Evolutionary conservation across 2,888 invertebrate genomes (phyloP).

Genomic region (Subacronicta megacephala): DNA sequence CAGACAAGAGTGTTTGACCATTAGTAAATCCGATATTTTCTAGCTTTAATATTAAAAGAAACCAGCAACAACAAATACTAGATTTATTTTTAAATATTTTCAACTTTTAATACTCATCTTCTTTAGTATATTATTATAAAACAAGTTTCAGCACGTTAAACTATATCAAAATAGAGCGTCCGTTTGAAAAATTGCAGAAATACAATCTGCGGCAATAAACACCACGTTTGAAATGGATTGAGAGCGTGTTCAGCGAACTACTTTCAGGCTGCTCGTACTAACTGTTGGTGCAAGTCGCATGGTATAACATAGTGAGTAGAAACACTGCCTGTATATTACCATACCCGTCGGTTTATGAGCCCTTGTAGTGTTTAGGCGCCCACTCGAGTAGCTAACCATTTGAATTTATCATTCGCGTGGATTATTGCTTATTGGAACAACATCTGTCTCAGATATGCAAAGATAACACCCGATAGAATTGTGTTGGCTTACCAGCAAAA

Average conservation of each 20-base stretch:
- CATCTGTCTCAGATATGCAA: constrained; percentile 77
- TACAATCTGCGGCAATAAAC: constrained; percentile 2
- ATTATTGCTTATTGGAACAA: constrained; percentile 85
- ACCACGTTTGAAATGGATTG: constrained; percentile 16
- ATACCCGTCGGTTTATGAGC: constrained; percentile 87
- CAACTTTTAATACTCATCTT: no score
- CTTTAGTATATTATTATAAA: no score
- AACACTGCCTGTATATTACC: constrained; percentile 80
- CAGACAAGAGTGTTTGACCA: constrained; percentile 2
- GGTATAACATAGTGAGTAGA: constrained; percentile 75
- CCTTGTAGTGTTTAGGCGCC: constrained; percentile 87
- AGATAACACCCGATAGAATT: constrained; percentile 67
- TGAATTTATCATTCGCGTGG: constrained; percentile 84
- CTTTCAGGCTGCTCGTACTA: constrained; percentile 71
- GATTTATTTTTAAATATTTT: no score
- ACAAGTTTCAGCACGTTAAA: no score
- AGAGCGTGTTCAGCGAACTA: constrained; percentile 26
- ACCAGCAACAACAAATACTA: no score
- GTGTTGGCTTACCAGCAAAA: constrained; percentile 41
- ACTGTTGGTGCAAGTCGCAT: constrained; percentile 70
- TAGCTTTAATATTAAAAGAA: no score
- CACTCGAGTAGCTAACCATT: constrained; percentile 82
- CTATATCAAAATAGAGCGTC: neutral
- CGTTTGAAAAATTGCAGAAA: neutral
- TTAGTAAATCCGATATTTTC: no score